Base-by-base conservation (phyloP, 2,797 vertebrate genomes). In the Limnodromus scolopaceus region DNA sequence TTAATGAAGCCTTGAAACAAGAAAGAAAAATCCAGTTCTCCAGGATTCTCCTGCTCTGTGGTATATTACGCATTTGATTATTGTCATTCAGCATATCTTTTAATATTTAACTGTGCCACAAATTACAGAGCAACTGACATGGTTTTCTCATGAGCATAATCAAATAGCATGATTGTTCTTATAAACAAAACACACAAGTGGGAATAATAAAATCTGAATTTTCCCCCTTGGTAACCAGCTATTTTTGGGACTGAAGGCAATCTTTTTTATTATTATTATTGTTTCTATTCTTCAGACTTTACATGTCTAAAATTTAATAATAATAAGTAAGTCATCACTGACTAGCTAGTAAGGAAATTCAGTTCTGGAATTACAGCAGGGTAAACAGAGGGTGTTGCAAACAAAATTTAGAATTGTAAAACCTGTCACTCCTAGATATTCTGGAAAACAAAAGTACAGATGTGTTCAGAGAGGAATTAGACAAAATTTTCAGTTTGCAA, bases 1-100 rank as follows among this genome's bases (percentile, higher is more conserved):
- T 98, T 92, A 97, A 89, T 80, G 58, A 76, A 90, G 13, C 14
- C 49, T 53, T 70, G 46, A 91, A 81, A 43, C 75, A 85, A 61
- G 41, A 82, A 89, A 91, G 17, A 64, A 89, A 75, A 71, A 79
- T 39, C 19, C 16, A 86, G 9, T 65, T 79, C 22, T 72, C 24
- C 32, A 43, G 36, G 9, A 48, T 24, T 48, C 46, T 48, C 46
- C 53, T 64, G 18, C 20, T 9, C n/a, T 32, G 16, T 34, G 17
- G 7, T 61, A 23, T 27, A 46, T 23, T 34, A 65, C 6, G 11
- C n/a, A 41, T 77, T 66, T 32, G 6, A 8, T 48, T 60, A 84
- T 58, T 57, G 30, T 58, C 20, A n/a, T n/a, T 74, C 69, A 80
- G 41, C 7, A 22, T 49, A 30, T 17, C 23, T 61, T 38, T 20